phyloP scores from a whole-genome alignment of 2,888 invertebrate species.

The Diadegma fenestrale region DNA sequence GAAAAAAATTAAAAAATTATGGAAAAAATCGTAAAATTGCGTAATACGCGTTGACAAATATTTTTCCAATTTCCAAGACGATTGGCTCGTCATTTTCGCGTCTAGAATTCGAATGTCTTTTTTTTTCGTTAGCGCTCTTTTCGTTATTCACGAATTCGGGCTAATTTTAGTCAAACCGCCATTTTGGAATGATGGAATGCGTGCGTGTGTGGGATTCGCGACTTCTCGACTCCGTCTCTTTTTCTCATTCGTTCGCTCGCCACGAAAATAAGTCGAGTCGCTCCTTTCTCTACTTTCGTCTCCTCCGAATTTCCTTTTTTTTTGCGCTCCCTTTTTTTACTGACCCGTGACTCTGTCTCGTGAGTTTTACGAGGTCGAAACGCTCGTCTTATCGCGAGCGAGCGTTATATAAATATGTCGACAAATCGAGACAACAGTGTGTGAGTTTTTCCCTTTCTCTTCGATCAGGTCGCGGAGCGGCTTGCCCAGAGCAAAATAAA shows the following conservation, averaged over 20 bases:
- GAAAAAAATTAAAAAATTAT: not conserved
- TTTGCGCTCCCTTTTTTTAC: not conserved
- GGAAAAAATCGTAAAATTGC: constrained; percentile 25
- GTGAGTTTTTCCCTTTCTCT: constrained; percentile 11
- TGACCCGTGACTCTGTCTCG: constrained; percentile 17
- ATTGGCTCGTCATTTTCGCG: not conserved
- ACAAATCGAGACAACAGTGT: not conserved
- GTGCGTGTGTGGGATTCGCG: constrained; percentile 70
- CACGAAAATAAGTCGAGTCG: constrained; percentile 32
- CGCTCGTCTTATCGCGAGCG: constrained; percentile 5
- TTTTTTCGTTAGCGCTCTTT: constrained; percentile 23
- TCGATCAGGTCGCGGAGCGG: not conserved
- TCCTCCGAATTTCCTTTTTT: not conserved
- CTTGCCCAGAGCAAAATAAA: not conserved
- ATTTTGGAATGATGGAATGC: constrained; percentile 79
- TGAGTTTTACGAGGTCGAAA: not conserved
- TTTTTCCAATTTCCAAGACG: too few species aligned
- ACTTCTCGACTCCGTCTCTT: constrained; percentile 16
- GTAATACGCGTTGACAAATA: not conserved
- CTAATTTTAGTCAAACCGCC: constrained; percentile 82
- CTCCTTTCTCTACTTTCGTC: constrained; percentile 8
- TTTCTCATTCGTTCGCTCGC: constrained; percentile 3
- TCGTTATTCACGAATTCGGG: constrained; percentile 60
- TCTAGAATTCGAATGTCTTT: constrained; percentile 44
- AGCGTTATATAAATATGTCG: constrained; percentile 32